Evolutionary conservation across 2,113 vertebrate species (phyloP), one percentile per base, ranked within the genome.

Genomic region (Psittacus erithacus): DNA sequence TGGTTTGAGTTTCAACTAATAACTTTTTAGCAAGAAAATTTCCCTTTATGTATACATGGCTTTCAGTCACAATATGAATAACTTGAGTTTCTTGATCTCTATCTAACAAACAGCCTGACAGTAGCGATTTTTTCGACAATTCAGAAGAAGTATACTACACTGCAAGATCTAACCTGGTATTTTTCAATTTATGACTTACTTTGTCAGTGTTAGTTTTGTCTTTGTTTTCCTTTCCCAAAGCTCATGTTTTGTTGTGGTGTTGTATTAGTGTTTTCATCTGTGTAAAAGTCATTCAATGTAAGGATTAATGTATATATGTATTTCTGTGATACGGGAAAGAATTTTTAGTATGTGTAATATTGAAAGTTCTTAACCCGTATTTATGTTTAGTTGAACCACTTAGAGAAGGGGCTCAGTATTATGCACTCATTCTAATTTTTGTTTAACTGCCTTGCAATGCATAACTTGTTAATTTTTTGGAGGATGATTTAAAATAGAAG

Each of bases 91-190:
- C 98, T 98, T 98, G 98, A 97, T 99, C 98, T 98, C 97, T 99
- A 35, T 98, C 98, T 99, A 98, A 98, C 98, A 97, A 99, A 99
- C 99, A 99, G 99, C 98, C 98, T 98, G 98, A 98, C 98, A 99
- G 98, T 99, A 99, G 98, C 97, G 98, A 98, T 98, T 99, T 99
- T 99, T 99, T 99, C 98, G 99, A 99, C 99, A 99, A 98, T 99
- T 98, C 99, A 98, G 99, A 99, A 98, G 99, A 99, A 98, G 98
- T 99, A 97, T 99, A 99, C 99, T 99, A 99, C 99, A 99, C 99
- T 98, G 99, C 99, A 98, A 99, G 99, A 99, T 98, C 99, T 99
- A 99, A 99, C 98, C 98, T 99, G 99, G 99, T 99, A 99, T 98
- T 98, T 98, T 98, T 97, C 35, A 52, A 97, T 96, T 98, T 98